These are phyloP conservation scores for Proterorhinus semilunaris DNA, from an alignment of 2,113 vertebrate genomes.

Conservation along the genomic window DNA sequence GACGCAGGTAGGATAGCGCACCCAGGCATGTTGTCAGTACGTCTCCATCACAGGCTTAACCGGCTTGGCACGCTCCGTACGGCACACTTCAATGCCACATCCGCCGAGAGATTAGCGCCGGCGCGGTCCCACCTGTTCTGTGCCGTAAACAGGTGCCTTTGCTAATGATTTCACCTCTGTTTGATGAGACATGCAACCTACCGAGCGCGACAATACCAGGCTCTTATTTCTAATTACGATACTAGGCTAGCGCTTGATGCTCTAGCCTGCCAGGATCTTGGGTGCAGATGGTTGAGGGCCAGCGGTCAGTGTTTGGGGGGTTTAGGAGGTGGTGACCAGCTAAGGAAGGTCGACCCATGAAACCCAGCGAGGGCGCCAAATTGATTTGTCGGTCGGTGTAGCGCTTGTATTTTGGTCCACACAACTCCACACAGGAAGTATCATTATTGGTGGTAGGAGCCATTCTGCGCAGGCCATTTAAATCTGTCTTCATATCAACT, in stretches of 20 bases:
- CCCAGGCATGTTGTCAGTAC: constrained; percentile 62
- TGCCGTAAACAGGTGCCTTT: constrained; percentile 67
- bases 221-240: constrained; percentile 37
- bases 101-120: constrained; percentile 58
- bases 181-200: constrained; percentile 58
- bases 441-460: too few relatives aligned
- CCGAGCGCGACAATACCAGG: too few relatives aligned
- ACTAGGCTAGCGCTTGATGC: constrained; percentile 46
- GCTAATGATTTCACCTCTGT: constrained; percentile 66
- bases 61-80: constrained; percentile 44
- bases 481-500: too few relatives aligned
- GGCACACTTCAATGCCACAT: constrained; percentile 39
- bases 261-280: not conserved
- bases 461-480: too few relatives aligned
- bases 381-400: constrained; percentile 47
- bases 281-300: constrained; percentile 52
- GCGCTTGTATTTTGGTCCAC: not conserved
- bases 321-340: constrained; percentile 34
- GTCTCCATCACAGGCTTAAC: constrained; percentile 76
- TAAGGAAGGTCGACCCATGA: constrained; percentile 55
- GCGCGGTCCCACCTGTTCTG: constrained; percentile 68
- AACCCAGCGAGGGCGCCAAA: constrained; percentile 39
- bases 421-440: too few relatives aligned
- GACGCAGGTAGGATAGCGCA: constrained; percentile 61
- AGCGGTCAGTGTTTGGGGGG: constrained; percentile 54